phyloP scores from a whole-genome alignment of 2,113 vertebrate genomes.

The Bothrops jararaca region DNA sequence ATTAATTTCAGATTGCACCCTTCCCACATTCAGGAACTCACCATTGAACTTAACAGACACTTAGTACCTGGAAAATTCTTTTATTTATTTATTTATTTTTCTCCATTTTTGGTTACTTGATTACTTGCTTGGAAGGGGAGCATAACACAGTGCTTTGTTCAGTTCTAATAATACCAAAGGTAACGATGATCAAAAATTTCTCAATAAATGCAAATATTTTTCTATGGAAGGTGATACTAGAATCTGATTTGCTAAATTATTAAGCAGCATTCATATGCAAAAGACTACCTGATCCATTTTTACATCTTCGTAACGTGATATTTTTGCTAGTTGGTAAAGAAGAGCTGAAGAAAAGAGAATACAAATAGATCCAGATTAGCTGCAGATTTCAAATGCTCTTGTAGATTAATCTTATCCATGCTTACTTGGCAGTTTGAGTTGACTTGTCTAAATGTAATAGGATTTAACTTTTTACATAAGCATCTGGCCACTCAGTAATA shows the following conservation, averaged over 20 bases:
- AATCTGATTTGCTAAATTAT: conserved; percentile 4
- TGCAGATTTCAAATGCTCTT: neutral
- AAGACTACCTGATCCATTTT: neutral
- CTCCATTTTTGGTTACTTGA: neutral
- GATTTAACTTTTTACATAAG: neutral
- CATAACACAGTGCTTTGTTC: neutral
- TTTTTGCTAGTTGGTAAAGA: neutral
- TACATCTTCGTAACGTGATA: neutral
- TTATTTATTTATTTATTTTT: conserved; percentile 6
- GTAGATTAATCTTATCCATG: neutral
- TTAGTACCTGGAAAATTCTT: neutral
- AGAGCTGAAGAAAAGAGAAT: neutral
- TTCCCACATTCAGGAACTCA: neutral
- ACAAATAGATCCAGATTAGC: neutral
- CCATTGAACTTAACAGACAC: neutral
- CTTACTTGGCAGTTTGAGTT: neutral
- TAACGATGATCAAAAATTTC: neutral
- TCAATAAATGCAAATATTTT: neutral
- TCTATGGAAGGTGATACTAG: neutral
- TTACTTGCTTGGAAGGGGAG: neutral
- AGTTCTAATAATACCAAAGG: neutral
- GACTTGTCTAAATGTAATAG: neutral
- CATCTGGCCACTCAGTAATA: neutral
- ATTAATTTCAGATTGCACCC: neutral
- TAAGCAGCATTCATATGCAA: neutral